Base-by-base conservation (phyloP, 2,888 invertebrate genomes). In the Apotomis betuletana region DNA sequence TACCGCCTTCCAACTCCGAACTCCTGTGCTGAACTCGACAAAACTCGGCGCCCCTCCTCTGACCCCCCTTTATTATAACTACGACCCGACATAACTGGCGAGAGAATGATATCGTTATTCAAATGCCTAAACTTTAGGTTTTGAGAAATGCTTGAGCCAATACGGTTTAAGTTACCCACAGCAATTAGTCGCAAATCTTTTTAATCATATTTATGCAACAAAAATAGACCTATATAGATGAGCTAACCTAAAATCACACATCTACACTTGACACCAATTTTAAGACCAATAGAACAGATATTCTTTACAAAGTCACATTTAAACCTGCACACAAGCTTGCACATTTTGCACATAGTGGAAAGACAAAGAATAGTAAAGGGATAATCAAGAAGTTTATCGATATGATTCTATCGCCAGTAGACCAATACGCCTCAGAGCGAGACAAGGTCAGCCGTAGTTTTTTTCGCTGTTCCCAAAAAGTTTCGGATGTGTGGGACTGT, bases 1-100 rank as follows among this genome's bases (percentile, higher is more conserved):
- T 94, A 90, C 93, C 90, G 93, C 93, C 89, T 77, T 91, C 93
- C 88, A 93, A 94, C 92, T 93, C 93, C 93, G 94, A 94, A 92
- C 92, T 94, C 82, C 91, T 94, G 86, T 94, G 94, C 92, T 94
- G 93, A 93, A 93, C 92, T 88, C 92, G 91, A 92, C 90, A 90
- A 89, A 91, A 92, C 92, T 91, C 92, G 91, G 92, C 92, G 88
- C 90, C 90, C 86, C 86, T 90, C 88, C 89, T 90, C 89, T 89
- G 87, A 89, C 86, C 89, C 87, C 85, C 83, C 80, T 85, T 83
- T 78, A 78, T 80, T 81, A 86, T 77, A 76, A 87, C 86, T 83
- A 86, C 84, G 85, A 84, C 85, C 86, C 83, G 84, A 82, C 78
- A 77, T 87, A 85, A 85, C 85, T 85, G 83, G 83, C 87, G 87